Base-by-base conservation (phyloP, 2,888 invertebrate species). In the Euplagia quadripunctaria region DNA sequence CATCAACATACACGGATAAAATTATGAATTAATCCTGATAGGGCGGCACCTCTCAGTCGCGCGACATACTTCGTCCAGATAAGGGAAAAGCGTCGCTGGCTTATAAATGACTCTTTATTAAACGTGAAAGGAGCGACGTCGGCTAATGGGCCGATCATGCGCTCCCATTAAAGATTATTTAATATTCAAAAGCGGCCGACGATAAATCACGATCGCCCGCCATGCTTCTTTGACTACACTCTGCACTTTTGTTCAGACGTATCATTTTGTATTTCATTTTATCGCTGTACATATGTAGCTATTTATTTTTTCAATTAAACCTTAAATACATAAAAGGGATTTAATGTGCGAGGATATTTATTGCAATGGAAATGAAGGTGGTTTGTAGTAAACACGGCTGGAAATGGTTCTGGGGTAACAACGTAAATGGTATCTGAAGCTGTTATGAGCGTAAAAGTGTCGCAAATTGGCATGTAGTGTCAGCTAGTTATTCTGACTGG, bases 81-180 rank as follows among this genome's bases (percentile, higher is more conserved):
- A 95, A 96, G 96, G 93, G 94, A 94, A 93, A 95, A 94, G 94
- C 95, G 91, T 92, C 92, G 92, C 93, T 89, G 92, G 93, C 94
- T 95, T 96, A 96, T 96, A 96, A 96, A 96, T 96, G 94, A 94
- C 94, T 95, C 94, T 95, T 96, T 96, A 96, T 96, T 96, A 96
- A 95, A 96, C 94, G 94, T 95, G 95, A 95, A 94, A 95, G 95
- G 94, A 96, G 90, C 94, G 94, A 93, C 93, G 94, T 91, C 93
- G 94, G 94, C 95, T 96, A 96, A 96, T 96, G 96, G 96, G 93
- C 93, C 94, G 95, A 95, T 96, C 96, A 96, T 96, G 96, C 95
- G 95, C 95, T 94, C 95, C 95, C 95, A 96, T 96, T 96, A 95
- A 94, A 94, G 93, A 96, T 96, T 96, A 96, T 96, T 96, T 95